A percentile compares a stretch with the other conserved stretches of the same genome.
These are phyloP conservation scores for Telmatherina bonti DNA, from an alignment of 2,797 vertebrate species.

Conservation along the genomic window DNA sequence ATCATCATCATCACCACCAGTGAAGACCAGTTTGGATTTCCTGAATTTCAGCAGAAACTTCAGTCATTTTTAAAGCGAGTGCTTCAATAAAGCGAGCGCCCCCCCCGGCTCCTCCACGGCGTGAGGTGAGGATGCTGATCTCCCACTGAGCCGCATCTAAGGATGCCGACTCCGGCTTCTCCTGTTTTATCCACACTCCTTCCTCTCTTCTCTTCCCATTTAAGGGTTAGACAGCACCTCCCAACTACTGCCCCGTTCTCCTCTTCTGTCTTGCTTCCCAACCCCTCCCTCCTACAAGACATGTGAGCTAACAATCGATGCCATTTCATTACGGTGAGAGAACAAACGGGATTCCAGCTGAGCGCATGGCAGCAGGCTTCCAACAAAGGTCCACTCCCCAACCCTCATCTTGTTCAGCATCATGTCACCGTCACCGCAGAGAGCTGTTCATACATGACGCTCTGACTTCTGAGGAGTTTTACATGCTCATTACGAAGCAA, in stretches of 20 bases:
- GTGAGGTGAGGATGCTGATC: no score
- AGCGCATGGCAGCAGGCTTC: conserved; percentile 54
- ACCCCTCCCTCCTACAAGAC: conserved; percentile 58
- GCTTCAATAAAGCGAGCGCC: no score
- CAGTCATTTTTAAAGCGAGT: no score
- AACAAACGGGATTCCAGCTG: conserved; percentile 83
- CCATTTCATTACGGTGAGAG: conserved; percentile 76
- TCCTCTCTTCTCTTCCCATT: conserved; percentile 37
- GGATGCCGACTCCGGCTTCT: no score
- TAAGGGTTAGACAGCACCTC: no score
- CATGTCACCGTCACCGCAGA: conserved; percentile 32
- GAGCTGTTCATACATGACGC: conserved; percentile 9
- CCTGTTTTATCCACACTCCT: conserved; percentile 52
- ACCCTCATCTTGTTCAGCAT: conserved; percentile 31
- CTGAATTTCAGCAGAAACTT: no score
- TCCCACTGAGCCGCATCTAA: no score
- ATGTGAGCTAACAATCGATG: conserved; percentile 85
- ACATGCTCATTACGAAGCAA: conserved; percentile 10
- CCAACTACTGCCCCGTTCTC: no score
- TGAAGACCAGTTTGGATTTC: no score
- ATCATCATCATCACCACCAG: no score
- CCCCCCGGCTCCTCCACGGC: no score
- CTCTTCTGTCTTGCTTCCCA: conserved; percentile 38
- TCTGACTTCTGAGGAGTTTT: conserved; percentile 11
- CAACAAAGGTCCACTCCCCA: conserved; percentile 53